Evolutionary conservation across 2,797 vertebrate genomes (phyloP).

Genomic region (Dipus sagitta): DNA sequence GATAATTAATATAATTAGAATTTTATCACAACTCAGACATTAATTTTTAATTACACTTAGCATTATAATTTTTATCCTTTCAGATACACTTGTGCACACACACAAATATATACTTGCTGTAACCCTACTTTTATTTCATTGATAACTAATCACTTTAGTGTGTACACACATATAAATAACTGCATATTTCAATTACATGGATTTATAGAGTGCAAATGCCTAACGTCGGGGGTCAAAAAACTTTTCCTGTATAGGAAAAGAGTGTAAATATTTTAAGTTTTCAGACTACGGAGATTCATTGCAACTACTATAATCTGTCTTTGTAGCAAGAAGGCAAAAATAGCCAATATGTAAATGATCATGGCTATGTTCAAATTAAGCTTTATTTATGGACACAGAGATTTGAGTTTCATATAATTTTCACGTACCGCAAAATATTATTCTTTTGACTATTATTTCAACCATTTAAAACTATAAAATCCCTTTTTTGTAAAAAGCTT

Average conservation of each 20-base stretch:
- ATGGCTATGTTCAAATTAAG: neutral
- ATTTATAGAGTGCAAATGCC: slow-evolving; percentile 9
- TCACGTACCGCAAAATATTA: neutral
- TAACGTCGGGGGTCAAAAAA: neutral
- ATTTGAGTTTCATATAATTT: slow-evolving; percentile 42
- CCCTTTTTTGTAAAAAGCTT: neutral
- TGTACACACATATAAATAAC: slow-evolving; percentile 24
- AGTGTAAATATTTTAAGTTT: slow-evolving; percentile 47
- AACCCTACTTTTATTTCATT: slow-evolving; percentile 42
- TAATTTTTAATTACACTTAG: slow-evolving; percentile 68
- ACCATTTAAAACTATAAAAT: slow-evolving; percentile 50
- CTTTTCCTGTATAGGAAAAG: neutral
- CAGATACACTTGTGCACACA: neutral
- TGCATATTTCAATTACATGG: neutral
- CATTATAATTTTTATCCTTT: slow-evolving; percentile 69
- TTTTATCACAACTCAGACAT: slow-evolving; percentile 68
- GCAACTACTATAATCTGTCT: slow-evolving; percentile 4
- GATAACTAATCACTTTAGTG: slow-evolving; percentile 34
- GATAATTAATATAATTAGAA: slow-evolving; percentile 68
- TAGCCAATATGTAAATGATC: neutral
- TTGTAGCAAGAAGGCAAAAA: neutral
- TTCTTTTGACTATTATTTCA: slow-evolving; percentile 7
- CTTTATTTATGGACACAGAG: slow-evolving; percentile 45
- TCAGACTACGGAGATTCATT: neutral
- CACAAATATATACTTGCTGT: slow-evolving; percentile 1